Percentiles rank a stretch among this genome's conserved stretches.
Conservation (phyloP, 2,888 invertebrate genomes). For the Phytoseiulus persimilis region DNA sequence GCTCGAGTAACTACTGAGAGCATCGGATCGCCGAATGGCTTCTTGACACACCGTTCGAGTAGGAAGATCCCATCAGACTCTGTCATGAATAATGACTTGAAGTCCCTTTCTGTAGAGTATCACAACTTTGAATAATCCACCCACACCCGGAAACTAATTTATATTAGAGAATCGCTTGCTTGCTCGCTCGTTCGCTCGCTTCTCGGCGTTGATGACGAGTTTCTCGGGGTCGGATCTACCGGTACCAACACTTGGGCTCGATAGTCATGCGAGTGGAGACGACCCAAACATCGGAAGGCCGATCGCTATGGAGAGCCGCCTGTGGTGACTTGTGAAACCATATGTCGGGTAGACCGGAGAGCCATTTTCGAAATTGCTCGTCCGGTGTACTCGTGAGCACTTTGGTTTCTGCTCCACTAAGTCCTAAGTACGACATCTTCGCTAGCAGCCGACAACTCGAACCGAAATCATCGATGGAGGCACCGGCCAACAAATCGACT, state of each 20-base stretch:
- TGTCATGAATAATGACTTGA: background rate
- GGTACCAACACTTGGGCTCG: background rate
- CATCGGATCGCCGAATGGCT: background rate
- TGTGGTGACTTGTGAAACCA: background rate
- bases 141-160: background rate
- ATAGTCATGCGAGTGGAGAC: background rate
- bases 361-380: background rate
- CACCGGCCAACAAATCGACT: too few relatives aligned
- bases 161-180: background rate
- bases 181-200: background rate
- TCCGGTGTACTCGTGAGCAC: background rate
- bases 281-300: background rate
- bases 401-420: background rate
- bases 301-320: background rate
- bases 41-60: background rate
- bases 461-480: too few relatives aligned
- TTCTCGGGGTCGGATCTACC: background rate
- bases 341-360: background rate
- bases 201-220: background rate
- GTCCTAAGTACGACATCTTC: background rate
- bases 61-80: background rate
- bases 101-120: background rate
- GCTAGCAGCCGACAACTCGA: background rate
- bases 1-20: background rate
- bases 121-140: background rate